Evolutionary conservation across 2,797 vertebrate genomes (phyloP).

Genomic region (Macropus fuliginosus): DNA sequence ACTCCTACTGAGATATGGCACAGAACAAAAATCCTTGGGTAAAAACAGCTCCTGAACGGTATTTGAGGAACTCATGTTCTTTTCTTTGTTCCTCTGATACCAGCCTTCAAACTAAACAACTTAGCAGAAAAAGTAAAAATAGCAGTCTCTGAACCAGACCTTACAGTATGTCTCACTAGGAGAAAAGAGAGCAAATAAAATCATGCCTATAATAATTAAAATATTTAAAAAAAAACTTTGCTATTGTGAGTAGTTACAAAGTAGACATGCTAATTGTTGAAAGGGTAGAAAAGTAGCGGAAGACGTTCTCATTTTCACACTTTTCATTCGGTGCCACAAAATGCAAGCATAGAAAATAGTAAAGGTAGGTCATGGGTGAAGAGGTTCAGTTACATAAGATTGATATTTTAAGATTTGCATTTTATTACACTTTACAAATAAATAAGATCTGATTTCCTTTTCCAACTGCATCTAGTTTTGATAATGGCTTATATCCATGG

Average conservation of each 20-base stretch:
- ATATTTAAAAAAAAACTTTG: constrained; percentile 84
- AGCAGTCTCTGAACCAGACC: constrained; percentile 69
- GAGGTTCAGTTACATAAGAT: background rate
- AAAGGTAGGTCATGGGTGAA: background rate
- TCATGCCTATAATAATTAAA: constrained; percentile 85
- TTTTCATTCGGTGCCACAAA: constrained; percentile 58
- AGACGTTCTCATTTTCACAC: constrained; percentile 57
- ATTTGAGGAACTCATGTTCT: constrained; percentile 61
- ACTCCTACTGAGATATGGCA: constrained; percentile 74
- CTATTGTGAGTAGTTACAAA: constrained; percentile 81
- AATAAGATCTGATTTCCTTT: background rate
- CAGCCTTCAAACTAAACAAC: constrained; percentile 54
- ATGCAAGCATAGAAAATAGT: background rate
- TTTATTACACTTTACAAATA: background rate
- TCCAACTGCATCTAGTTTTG: constrained; percentile 27
- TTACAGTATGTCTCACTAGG: constrained; percentile 77
- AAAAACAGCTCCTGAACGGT: constrained; percentile 83
- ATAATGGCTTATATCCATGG: background rate
- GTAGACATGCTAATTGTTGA: constrained; percentile 62
- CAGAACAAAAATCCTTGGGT: constrained; percentile 70
- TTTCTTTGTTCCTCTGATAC: constrained; percentile 34
- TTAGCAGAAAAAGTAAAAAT: constrained; percentile 64
- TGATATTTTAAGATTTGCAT: background rate
- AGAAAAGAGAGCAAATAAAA: constrained; percentile 78
- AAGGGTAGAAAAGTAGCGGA: constrained; percentile 51